Percentiles rank a stretch among this genome's conserved stretches.
Conservation (phyloP, 2,113 vertebrate species). For the Halichoeres trimaculatus region DNA sequence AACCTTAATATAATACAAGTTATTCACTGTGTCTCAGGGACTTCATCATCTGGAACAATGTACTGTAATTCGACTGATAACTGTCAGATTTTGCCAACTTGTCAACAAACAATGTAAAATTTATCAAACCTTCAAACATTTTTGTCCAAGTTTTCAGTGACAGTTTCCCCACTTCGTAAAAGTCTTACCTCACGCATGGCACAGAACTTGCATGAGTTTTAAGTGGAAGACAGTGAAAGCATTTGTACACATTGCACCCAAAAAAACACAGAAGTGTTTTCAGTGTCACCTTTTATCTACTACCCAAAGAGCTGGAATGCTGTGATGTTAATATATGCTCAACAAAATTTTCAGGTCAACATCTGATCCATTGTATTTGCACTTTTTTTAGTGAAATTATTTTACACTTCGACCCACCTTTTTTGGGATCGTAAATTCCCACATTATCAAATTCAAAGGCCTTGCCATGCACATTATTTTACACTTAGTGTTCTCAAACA, state of each 20-base stretch:
- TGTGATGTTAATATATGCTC: no score
- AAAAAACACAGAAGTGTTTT: background rate
- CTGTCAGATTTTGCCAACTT: no score
- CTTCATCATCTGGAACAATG: no score
- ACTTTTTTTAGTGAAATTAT: no score
- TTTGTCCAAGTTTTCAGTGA: background rate
- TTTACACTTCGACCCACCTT: no score
- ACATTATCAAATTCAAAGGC: background rate
- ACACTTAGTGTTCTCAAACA: background rate
- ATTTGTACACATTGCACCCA: conserved; percentile 8
- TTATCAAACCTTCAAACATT: background rate
- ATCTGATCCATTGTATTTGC: no score
- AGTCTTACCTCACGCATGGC: background rate
- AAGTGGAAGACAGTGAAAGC: conserved; percentile 1
- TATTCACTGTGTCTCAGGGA: no score
- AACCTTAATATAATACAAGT: no score
- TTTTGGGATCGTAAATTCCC: no score
- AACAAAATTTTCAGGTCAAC: no score
- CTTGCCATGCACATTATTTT: background rate
- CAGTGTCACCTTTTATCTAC: background rate
- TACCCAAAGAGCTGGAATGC: background rate
- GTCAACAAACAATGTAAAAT: background rate
- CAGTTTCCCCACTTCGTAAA: background rate
- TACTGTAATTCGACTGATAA: no score
- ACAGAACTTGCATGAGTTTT: background rate